Base-by-base conservation (phyloP, 2,797 vertebrate genomes). In the Paguma larvata region DNA sequence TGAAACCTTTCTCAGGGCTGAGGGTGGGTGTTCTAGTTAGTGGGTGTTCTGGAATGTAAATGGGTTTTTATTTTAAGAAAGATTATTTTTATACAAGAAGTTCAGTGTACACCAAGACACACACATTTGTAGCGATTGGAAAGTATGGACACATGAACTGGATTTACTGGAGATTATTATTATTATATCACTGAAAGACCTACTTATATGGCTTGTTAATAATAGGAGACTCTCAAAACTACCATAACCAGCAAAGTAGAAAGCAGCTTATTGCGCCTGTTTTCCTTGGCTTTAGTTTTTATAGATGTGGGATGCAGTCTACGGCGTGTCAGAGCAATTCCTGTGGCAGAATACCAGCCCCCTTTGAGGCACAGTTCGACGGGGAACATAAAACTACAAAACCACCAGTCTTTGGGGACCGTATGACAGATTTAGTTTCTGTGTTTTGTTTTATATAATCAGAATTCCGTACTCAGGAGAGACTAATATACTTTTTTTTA, bases 21-120 rank as follows among this genome's bases (percentile, higher is more conserved):
- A 56, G 85, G 63, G 72, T 96, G 95, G 87, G 65, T 94, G 72
- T 97, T 96, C 84, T 97, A 83, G 85, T 94, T 92, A 95, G 92
- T 96, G 95, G 82, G 34, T 96, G 68, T 96, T 88, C 91, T 97
- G 89, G 94, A 95, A 96, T 97, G 83, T 63, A 91, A 91, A 65
- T 96, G 75, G 78, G 88, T 83, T 30, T n/a, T 89, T 95, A 91
- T 96, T 96, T 97, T 94, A 86, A 96, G 96, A 94, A 97, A 93
- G 89, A 38, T 93, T 96, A 97, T 95, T 97, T 97, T 96, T 97
- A 67, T 95, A 80, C 46, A 56, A 68, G 25, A 93, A 93, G 34
- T 72, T 95, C 65, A 70, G 25, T 78, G 68, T 96, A 72, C 23
- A 95, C 44, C 79, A 97, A 89, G 79, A 80, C 85, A 89, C 75